These are phyloP conservation scores for Selene dorsalis DNA, from an alignment of 2,797 vertebrate species.

Conservation along the genomic window DNA sequence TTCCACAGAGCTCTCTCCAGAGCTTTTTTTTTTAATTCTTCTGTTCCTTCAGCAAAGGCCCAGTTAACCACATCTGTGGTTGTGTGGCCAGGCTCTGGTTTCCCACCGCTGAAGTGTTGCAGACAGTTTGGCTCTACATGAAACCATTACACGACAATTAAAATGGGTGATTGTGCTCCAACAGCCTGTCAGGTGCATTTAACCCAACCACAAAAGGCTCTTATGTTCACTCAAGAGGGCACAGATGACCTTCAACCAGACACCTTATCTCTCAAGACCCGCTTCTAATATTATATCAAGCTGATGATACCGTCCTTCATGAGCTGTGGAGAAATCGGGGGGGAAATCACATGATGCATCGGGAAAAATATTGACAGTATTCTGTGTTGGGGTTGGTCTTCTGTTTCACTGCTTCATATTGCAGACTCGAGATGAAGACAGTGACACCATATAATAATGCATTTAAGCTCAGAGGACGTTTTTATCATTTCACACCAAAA, in stretches of 20 bases:
- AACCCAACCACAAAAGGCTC: slow-evolving; percentile 83
- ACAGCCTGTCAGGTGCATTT: slow-evolving; percentile 82
- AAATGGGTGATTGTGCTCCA: slow-evolving; percentile 73
- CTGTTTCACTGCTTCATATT: slow-evolving; percentile 53
- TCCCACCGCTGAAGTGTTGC: slow-evolving; percentile 71
- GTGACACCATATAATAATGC: not conserved
- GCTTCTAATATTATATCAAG: slow-evolving; percentile 78
- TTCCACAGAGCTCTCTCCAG: slow-evolving; percentile 10
- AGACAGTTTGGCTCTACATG: slow-evolving; percentile 81
- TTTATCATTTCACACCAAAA: not conserved
- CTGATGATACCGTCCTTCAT: slow-evolving; percentile 65
- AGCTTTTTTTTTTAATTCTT: slow-evolving; percentile 6
- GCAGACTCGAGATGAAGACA: slow-evolving; percentile 4
- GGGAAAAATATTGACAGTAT: slow-evolving; percentile 68
- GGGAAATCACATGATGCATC: slow-evolving; percentile 80
- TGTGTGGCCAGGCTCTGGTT: slow-evolving; percentile 75
- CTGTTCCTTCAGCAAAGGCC: slow-evolving; percentile 35
- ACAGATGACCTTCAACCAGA: slow-evolving; percentile 80
- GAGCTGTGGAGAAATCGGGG: slow-evolving; percentile 60
- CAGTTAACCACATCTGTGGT: slow-evolving; percentile 73
- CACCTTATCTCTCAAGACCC: slow-evolving; percentile 77
- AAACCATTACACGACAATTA: slow-evolving; percentile 80
- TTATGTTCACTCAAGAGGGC: slow-evolving; percentile 78
- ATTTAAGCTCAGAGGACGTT: not conserved
- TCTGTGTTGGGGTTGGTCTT: slow-evolving; percentile 56